Evolutionary conservation across 1,140 invertebrate species (phyloP).

Genomic region (Akabosia matsudoensis): DNA sequence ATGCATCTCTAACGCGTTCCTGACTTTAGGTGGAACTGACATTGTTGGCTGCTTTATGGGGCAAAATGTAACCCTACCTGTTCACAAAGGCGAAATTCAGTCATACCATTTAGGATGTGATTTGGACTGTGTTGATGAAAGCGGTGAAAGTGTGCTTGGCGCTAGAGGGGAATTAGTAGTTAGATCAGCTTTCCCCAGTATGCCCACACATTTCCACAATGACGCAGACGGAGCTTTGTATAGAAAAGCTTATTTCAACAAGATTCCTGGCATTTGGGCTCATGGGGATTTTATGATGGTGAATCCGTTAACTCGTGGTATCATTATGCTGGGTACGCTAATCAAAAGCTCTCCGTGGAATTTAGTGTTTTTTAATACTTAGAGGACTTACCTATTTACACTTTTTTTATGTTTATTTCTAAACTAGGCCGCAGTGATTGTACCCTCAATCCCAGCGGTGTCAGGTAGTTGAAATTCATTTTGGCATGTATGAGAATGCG

Average conservation of each 20-base stretch:
- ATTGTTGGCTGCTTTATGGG: conserved; percentile 63
- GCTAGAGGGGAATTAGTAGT: conserved; percentile 61
- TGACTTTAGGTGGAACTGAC: conserved; percentile 58
- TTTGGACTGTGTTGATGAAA: conserved; percentile 50
- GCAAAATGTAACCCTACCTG: conserved; percentile 56
- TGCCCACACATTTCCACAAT: conserved; percentile 61
- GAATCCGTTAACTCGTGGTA: conserved; percentile 57
- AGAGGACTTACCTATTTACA: no score
- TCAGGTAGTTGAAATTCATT: conserved; percentile 45
- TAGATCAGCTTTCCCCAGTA: conserved; percentile 60
- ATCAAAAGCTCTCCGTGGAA: no score
- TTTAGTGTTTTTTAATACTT: no score
- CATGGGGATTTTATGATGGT: conserved; percentile 62
- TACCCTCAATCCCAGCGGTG: conserved; percentile 63
- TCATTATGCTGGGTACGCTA: conserved; percentile 61
- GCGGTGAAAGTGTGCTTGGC: conserved; percentile 54
- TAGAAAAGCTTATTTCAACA: conserved; percentile 59
- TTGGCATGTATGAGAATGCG: no score
- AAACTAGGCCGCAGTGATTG: conserved; percentile 55
- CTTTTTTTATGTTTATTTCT: no score
- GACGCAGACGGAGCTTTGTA: conserved; percentile 57
- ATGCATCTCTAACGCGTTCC: neutral
- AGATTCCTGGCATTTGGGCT: conserved; percentile 48
- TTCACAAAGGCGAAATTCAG: conserved; percentile 61
- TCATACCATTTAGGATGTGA: conserved; percentile 57